Evolutionary conservation across 2,797 vertebrate genomes (phyloP).

Genomic region (Hippoglossus hippoglossus): DNA sequence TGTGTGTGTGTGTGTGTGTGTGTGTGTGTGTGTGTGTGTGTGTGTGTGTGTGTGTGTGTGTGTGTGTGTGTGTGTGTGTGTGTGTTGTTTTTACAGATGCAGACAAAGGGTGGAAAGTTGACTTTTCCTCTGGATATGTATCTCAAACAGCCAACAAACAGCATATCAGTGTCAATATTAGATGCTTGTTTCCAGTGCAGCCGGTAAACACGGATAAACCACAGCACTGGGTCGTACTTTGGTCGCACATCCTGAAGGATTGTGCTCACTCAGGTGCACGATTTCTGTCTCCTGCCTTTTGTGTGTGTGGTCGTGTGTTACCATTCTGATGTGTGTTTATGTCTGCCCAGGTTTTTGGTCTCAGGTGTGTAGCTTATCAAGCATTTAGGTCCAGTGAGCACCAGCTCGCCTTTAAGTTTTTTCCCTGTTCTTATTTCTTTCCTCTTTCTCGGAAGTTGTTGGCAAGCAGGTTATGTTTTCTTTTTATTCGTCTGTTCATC

Average conservation of each 20-base stretch:
- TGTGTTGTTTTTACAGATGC: conserved; percentile 5
- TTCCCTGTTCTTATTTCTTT: conserved; percentile 57
- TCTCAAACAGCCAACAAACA: conserved; percentile 15
- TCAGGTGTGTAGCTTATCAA: conserved; percentile 57
- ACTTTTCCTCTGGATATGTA: neutral
- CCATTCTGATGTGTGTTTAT: conserved; percentile 32
- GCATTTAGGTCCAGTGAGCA: conserved; percentile 68
- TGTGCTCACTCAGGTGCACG: conserved; percentile 42
- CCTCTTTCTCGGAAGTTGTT: conserved; percentile 8
- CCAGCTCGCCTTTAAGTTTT: conserved; percentile 61
- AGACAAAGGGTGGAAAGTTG: neutral
- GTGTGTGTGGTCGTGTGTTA: conserved; percentile 12
- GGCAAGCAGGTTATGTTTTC: no score
- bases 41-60: neutral
- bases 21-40: neutral
- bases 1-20: neutral
- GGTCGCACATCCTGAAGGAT: conserved; percentile 51
- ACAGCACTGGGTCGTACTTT: conserved; percentile 17
- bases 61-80: neutral
- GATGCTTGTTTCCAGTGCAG: conserved; percentile 39
- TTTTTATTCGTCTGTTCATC: no score
- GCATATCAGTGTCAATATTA: conserved; percentile 54
- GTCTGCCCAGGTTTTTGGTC: neutral
- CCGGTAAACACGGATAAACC: conserved; percentile 69
- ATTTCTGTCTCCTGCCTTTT: conserved; percentile 17